Conservation (phyloP, 1,140 invertebrate species). For the Bombus balteatus region DNA sequence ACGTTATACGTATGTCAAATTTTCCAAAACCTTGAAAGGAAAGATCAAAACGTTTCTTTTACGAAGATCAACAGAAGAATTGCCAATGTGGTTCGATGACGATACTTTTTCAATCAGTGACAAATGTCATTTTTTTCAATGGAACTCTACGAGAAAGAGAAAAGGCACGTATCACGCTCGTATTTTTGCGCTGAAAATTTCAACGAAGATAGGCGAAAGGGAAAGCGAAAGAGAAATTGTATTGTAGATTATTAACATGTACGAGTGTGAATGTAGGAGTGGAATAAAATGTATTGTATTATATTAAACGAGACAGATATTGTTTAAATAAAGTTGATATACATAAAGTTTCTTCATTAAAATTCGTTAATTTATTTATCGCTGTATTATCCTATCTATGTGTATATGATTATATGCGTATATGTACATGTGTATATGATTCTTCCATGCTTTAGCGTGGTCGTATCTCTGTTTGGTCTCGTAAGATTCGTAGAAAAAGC, state of each 20-base stretch:
- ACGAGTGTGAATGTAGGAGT: slow-evolving; percentile 58
- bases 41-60: neutral
- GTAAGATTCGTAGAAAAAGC: no score
- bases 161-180: slow-evolving; percentile 58
- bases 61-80: neutral
- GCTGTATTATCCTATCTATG: neutral
- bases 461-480: no score
- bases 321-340: slow-evolving; percentile 81
- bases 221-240: neutral
- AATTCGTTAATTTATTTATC: neutral
- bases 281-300: slow-evolving; percentile 78
- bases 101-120: slow-evolving; percentile 74
- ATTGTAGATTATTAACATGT: slow-evolving; percentile 66
- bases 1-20: no score
- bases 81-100: neutral
- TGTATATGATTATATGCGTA: neutral
- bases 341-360: slow-evolving; percentile 52
- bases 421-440: no score
- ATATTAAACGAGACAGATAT: slow-evolving; percentile 77
- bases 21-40: neutral
- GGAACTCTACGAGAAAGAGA: slow-evolving; percentile 3
- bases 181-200: slow-evolving; percentile 77
- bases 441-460: no score
- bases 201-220: neutral
- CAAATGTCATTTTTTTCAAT: slow-evolving; percentile 72